Percentiles rank a stretch among this genome's conserved stretches.
Evolutionary conservation across 2,797 vertebrate genomes (phyloP).

Genomic region (Trachops cirrhosus): DNA sequence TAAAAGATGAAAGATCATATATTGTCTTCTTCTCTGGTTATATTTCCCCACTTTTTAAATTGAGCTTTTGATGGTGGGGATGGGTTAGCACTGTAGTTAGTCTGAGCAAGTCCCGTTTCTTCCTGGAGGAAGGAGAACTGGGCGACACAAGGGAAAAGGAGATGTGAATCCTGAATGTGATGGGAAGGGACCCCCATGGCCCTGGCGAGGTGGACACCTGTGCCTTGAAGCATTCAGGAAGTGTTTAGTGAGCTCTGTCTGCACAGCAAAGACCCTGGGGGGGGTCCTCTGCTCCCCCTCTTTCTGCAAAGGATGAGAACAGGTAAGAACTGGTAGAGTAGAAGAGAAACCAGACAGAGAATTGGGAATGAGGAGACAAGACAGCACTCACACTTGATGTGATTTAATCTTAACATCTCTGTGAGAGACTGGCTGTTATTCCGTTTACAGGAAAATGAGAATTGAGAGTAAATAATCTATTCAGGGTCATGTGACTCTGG

Average conservation of each 20-base stretch:
- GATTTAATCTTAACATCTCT: not conserved
- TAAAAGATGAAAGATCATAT: not conserved
- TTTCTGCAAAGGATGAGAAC: not conserved
- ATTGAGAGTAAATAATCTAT: not conserved
- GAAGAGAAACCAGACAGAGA: not conserved
- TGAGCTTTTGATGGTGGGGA: not conserved
- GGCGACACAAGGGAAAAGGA: not conserved
- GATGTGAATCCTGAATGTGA: not conserved
- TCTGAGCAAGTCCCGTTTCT: not conserved
- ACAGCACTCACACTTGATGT: not conserved
- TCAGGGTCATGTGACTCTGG: not conserved
- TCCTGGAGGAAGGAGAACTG: not conserved
- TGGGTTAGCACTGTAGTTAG: not conserved
- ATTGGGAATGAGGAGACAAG: not conserved
- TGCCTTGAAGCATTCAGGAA: not conserved
- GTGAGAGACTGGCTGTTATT: not conserved
- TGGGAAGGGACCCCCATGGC: not conserved
- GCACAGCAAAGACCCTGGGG: not conserved
- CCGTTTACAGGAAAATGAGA: not conserved
- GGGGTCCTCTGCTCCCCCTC: not conserved
- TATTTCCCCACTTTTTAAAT: not conserved
- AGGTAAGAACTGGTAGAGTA: not conserved
- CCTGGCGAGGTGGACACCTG: not conserved
- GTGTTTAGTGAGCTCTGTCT: not conserved
- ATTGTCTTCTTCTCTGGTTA: not conserved